Evolutionary conservation across 2,113 vertebrate species (phyloP).

Genomic region (Acrocephalus kingi): DNA sequence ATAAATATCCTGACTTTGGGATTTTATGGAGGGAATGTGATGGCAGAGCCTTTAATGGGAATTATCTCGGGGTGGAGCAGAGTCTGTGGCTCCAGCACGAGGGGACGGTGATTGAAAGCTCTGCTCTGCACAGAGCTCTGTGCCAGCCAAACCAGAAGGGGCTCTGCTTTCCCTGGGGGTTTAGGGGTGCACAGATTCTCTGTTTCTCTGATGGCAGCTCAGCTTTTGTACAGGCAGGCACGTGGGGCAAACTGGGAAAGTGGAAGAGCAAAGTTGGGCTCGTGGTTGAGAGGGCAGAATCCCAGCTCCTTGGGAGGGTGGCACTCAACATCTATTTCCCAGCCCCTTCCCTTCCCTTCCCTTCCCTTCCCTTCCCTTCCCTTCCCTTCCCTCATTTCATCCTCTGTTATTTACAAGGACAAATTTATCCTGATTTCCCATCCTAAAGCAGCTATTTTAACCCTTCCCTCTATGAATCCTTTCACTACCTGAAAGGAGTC

Average conservation of each 20-base stretch:
- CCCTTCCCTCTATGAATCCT: fast-evolving
- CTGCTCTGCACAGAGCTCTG: neutral
- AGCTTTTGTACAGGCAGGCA: neutral
- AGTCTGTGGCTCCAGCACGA: neutral
- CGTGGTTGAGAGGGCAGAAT: neutral
- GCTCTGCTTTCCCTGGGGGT: neutral
- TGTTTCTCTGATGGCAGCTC: neutral
- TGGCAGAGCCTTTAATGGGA: neutral
- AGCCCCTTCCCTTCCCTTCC: neutral
- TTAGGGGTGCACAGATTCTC: neutral
- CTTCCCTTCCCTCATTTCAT: neutral
- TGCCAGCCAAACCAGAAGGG: neutral
- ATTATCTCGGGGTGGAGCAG: neutral
- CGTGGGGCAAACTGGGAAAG: neutral
- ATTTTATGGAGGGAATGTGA: neutral
- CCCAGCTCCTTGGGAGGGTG: neutral
- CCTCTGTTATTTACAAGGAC: neutral
- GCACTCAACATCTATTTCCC: neutral
- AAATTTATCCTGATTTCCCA: neutral
- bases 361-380: no score
- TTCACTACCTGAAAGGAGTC: neutral
- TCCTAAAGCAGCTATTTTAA: neutral
- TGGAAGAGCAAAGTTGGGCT: neutral
- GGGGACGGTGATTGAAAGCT: neutral
- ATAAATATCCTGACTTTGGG: neutral